Evolutionary conservation across 2,113 vertebrate species (phyloP).

Genomic region (Cricetomys ansorgei): DNA sequence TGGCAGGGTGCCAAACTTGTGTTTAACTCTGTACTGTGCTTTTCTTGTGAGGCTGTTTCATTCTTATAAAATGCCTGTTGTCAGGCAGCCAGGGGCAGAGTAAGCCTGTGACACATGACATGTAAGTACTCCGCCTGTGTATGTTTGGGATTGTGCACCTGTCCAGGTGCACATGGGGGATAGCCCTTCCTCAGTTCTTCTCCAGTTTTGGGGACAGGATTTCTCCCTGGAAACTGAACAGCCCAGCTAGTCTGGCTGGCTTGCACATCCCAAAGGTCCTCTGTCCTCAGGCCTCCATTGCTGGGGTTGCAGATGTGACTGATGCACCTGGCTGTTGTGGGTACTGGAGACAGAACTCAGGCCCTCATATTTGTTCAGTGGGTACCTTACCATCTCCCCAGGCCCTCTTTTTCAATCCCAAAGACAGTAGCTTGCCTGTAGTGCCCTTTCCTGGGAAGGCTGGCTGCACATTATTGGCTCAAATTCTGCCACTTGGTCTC

Average conservation of each 20-base stretch:
- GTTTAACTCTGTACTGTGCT: not conserved
- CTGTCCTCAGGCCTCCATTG: not conserved
- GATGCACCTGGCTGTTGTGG: not conserved
- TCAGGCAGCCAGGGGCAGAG: not conserved
- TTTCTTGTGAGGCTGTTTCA: not conserved
- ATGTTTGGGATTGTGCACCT: not conserved
- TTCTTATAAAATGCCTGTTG: not conserved
- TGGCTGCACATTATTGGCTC: not conserved
- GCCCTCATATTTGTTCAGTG: not conserved
- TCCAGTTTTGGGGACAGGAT: not conserved
- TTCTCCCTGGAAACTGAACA: not conserved
- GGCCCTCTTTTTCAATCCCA: not conserved
- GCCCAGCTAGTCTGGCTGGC: not conserved
- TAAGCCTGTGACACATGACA: not conserved
- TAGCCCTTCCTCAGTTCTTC: not conserved
- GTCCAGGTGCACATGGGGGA: not conserved
- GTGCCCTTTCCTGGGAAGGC: not conserved
- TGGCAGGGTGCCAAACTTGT: not conserved
- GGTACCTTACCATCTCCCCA: not conserved
- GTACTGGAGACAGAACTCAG: not conserved
- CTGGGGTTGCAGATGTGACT: not conserved
- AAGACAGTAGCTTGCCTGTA: not conserved
- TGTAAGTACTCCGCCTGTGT: not conserved
- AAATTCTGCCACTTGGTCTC: not conserved
- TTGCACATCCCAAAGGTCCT: not conserved